phyloP scores from a whole-genome alignment of 2,113 vertebrate genomes.

The Ageneiosus marmoratus region DNA sequence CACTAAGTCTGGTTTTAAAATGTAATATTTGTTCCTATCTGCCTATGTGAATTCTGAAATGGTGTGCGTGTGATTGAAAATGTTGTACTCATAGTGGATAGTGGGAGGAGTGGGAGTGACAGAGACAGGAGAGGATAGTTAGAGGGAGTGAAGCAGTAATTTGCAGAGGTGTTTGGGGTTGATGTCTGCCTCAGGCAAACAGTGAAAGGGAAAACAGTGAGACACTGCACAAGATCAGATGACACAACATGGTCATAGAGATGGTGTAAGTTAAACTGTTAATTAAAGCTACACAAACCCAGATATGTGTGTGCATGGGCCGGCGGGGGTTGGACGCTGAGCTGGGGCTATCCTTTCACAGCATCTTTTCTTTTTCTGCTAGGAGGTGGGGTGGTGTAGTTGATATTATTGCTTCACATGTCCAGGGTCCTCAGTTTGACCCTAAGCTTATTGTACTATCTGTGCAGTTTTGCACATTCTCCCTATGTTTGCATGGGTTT shows the following conservation, averaged over 20 bases:
- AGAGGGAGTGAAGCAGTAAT: slow-evolving; percentile 2
- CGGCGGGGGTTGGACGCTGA: too few relatives aligned
- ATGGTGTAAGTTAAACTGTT: slow-evolving; percentile 7
- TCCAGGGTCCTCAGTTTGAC: not conserved
- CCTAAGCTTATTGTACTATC: not conserved
- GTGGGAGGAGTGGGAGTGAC: not conserved
- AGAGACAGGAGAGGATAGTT: not conserved
- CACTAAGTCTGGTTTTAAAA: slow-evolving; percentile 33
- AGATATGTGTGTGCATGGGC: too few relatives aligned
- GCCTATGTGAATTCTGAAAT: slow-evolving; percentile 11
- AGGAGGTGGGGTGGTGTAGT: not conserved
- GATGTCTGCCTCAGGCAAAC: slow-evolving; percentile 22
- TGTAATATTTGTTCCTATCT: slow-evolving; percentile 13
- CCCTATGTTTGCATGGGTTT: not conserved
- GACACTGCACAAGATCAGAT: not conserved
- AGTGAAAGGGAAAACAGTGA: not conserved
- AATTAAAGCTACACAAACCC: not conserved
- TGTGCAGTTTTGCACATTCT: not conserved
- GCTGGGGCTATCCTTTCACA: too few relatives aligned
- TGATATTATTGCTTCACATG: not conserved
- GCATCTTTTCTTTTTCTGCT: not conserved
- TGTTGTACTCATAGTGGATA: not conserved
- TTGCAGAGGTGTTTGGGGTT: slow-evolving; percentile 21
- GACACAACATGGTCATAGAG: not conserved
- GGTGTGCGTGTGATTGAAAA: slow-evolving; percentile 14